Percentiles rank a stretch among this genome's conserved stretches.
phyloP scores from a whole-genome alignment of 2,113 vertebrate genomes.

The Puffinus mauretanicus region DNA sequence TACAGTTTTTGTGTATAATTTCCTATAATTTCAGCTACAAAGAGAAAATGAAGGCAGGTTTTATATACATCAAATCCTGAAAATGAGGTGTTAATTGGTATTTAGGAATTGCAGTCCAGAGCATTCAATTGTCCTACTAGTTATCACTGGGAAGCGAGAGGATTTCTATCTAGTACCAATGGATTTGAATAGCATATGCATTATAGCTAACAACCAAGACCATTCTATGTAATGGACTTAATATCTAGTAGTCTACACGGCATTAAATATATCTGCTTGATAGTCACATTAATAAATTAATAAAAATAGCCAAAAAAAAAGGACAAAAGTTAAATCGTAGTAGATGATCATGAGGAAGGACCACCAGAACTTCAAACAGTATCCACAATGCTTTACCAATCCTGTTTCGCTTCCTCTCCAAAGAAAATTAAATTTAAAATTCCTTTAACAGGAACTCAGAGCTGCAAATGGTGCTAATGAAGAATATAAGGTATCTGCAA shows the following conservation, averaged over 20 bases:
- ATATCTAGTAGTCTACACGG: not conserved
- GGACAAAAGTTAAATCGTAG: not conserved
- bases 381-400: not conserved
- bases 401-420: not conserved
- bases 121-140: not conserved
- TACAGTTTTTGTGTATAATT: not conserved
- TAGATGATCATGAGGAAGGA: not conserved
- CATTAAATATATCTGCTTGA: not conserved
- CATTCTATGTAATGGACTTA: not conserved
- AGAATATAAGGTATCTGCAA: not conserved
- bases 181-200: not conserved
- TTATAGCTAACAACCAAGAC: not conserved
- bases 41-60: slow-evolving; percentile 1
- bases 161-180: not conserved
- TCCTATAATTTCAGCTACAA: not conserved
- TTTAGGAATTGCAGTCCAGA: not conserved
- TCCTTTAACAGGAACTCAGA: not conserved
- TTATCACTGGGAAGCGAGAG: not conserved
- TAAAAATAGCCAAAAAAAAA: not conserved
- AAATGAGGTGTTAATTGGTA: slow-evolving; percentile 22
- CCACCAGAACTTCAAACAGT: not conserved
- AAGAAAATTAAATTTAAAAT: not conserved
- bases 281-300: not conserved
- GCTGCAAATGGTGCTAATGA: not conserved
- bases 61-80: not conserved